These are phyloP conservation scores for Drosophila cardini DNA, from an alignment of 1,140 invertebrate species.

Conservation along the genomic window DNA sequence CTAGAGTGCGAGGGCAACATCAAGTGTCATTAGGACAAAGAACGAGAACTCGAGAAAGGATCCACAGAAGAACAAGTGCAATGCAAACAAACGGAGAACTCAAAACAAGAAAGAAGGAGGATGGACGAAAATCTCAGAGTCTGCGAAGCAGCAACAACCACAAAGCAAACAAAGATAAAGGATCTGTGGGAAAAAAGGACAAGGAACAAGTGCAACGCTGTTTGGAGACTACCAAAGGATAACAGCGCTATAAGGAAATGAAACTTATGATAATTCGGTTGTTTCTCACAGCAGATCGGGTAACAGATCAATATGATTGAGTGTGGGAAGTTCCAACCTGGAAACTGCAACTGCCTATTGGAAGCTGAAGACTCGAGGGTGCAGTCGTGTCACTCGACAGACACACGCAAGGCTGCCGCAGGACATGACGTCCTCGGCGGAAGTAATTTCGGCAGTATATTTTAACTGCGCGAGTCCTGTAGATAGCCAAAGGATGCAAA, in stretches of 20 bases:
- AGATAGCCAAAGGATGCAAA: conserved; percentile 52
- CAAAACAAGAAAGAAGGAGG: too few relatives aligned
- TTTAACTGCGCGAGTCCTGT: conserved; percentile 43
- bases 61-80: conserved; percentile 73
- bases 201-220: conserved; percentile 76
- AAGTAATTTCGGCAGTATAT: conserved; percentile 70
- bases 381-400: conserved; percentile 67
- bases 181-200: conserved; percentile 73
- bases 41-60: conserved; percentile 45
- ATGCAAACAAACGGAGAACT: conserved; percentile 56
- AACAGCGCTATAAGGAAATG: conserved; percentile 79
- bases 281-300: conserved; percentile 76
- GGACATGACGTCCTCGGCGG: conserved; percentile 46
- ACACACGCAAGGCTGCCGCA: conserved; percentile 73
- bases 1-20: conserved; percentile 50
- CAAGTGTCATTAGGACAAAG: conserved; percentile 61
- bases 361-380: background rate
- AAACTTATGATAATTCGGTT: conserved; percentile 80
- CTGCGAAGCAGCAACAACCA: conserved; percentile 60
- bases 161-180: conserved; percentile 79
- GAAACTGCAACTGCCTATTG: background rate
- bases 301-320: conserved; percentile 72
- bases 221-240: conserved; percentile 77
- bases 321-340: conserved; percentile 65
- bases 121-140: background rate